Evolutionary conservation across 2,797 vertebrate genomes (phyloP).

Genomic region (Neosilurus hyrtlii): DNA sequence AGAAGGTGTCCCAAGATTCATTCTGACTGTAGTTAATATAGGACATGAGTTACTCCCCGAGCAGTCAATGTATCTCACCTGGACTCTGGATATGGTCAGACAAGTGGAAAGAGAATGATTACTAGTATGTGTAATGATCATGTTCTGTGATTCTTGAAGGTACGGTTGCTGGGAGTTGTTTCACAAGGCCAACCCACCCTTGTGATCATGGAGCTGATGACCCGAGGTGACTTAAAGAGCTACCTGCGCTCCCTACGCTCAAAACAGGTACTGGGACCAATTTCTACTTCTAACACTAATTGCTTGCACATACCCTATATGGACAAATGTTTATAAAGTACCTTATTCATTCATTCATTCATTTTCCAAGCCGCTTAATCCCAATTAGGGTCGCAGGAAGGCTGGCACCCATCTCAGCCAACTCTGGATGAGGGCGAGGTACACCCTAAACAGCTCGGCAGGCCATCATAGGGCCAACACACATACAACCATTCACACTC

Average conservation of each 20-base stretch:
- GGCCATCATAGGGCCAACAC: no score
- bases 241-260: slow-evolving; percentile 89
- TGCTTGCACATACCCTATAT: not conserved
- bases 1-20: slow-evolving; percentile 56
- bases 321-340: no score
- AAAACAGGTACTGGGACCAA: slow-evolving; percentile 80
- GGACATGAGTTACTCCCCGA: no score
- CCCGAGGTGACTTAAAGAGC: slow-evolving; percentile 96
- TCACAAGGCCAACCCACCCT: slow-evolving; percentile 97
- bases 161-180: slow-evolving; percentile 93
- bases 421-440: no score
- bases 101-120: not conserved
- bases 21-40: not conserved
- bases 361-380: no score
- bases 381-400: no score
- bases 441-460: no score
- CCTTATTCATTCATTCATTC: no score
- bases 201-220: slow-evolving; percentile 99
- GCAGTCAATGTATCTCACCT: not conserved
- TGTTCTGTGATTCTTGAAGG: slow-evolving; percentile 71
- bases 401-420: no score
- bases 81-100: not conserved
- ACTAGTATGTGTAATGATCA: slow-evolving; percentile 20
- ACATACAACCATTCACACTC: no score
- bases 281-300: not conserved